A percentile compares a stretch with the other conserved stretches of the same genome.
phyloP scores from a whole-genome alignment of 2,888 invertebrate genomes.

The Callyntrura sp. region DNA sequence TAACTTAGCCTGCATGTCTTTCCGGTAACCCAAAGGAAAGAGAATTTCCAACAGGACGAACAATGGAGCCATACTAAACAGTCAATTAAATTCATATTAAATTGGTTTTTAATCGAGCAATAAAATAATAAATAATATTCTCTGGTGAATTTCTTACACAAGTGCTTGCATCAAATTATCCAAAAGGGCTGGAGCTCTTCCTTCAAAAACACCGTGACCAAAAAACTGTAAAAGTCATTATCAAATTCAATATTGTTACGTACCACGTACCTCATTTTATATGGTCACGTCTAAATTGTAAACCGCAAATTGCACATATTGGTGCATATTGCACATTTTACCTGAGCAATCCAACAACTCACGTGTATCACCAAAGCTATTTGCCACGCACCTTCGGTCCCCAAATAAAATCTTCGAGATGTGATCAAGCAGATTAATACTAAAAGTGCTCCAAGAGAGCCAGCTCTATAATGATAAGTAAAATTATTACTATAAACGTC shows the following conservation, averaged over 20 bases:
- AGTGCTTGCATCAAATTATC: constrained; percentile 83
- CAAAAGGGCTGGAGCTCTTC: constrained; percentile 83
- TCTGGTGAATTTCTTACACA: too few species aligned
- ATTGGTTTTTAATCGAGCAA: too few species aligned
- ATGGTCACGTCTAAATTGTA: too few species aligned
- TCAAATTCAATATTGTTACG: too few species aligned
- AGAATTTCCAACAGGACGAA: constrained; percentile 83
- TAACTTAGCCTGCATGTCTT: constrained; percentile 81
- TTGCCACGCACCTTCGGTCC: constrained; percentile 79
- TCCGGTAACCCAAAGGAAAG: constrained; percentile 82
- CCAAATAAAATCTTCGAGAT: constrained; percentile 79
- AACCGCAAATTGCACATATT: too few species aligned
- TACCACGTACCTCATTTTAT: too few species aligned
- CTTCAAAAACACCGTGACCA: constrained; percentile 84
- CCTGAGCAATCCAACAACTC: constrained; percentile 82
- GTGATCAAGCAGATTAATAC: constrained; percentile 79
- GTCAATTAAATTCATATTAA: neutral
- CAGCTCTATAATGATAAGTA: constrained; percentile 78
- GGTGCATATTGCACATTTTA: too few species aligned
- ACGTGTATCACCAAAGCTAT: constrained; percentile 78
- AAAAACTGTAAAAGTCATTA: constrained; percentile 79
- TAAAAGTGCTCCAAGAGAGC: constrained; percentile 81
- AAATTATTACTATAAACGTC: too few species aligned
- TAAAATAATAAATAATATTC: too few species aligned
- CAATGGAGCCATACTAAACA: constrained; percentile 83